Percentiles rank a stretch among this genome's conserved stretches.
Conservation (phyloP, 2,888 invertebrate genomes). For the Erebia palarica region DNA sequence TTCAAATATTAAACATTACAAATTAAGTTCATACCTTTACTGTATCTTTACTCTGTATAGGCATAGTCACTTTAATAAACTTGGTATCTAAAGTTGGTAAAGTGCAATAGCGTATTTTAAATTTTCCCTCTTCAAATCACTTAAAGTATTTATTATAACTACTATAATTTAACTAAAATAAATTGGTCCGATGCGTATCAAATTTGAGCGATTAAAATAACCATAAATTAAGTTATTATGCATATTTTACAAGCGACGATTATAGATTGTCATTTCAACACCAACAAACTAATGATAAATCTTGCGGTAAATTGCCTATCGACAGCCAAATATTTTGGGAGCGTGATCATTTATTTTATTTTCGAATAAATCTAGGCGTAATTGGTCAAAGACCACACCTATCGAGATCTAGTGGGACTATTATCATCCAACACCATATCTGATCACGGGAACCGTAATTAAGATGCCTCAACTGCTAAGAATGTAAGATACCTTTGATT, state of each 20-base stretch:
- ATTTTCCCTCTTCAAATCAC: constrained; percentile 1
- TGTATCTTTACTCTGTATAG: no score
- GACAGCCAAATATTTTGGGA: constrained; percentile 39
- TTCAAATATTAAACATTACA: background rate
- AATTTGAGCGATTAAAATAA: constrained; percentile 34
- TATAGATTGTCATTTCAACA: constrained; percentile 43
- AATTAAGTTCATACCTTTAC: no score
- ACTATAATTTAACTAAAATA: constrained; percentile 38
- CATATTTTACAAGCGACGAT: constrained; percentile 42
- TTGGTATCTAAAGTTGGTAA: background rate
- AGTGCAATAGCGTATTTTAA: background rate
- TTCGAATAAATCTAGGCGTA: constrained; percentile 52
- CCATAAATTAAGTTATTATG: constrained; percentile 45
- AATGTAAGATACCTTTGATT: no score
- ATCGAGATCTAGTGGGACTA: constrained; percentile 45
- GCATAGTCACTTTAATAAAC: background rate
- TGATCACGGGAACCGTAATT: constrained; percentile 57
- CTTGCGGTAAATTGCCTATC: constrained; percentile 40
- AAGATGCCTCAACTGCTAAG: constrained; percentile 44
- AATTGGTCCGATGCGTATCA: constrained; percentile 29
- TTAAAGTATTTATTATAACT: constrained; percentile 10
- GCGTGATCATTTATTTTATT: constrained; percentile 44
- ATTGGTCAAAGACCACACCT: constrained; percentile 57
- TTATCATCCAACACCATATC: constrained; percentile 51
- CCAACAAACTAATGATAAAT: constrained; percentile 44